Evolutionary conservation across 2,113 vertebrate species (phyloP).

Genomic region (Ophthalmolycus amberensis): DNA sequence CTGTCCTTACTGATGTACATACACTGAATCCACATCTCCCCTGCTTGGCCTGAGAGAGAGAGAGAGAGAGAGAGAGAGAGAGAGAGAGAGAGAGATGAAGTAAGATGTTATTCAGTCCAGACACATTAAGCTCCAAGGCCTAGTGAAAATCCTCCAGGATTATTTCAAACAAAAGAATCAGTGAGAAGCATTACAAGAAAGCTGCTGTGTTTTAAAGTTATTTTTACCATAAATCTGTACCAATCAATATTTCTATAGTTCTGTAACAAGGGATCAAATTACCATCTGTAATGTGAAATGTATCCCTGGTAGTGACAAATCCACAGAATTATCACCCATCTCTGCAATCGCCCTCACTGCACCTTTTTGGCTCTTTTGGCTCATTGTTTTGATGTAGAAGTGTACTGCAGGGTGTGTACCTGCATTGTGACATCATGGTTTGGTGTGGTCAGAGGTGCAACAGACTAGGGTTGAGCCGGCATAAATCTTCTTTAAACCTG

Average conservation of each 20-base stretch:
- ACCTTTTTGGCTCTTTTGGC: not conserved
- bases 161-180: conserved; percentile 38
- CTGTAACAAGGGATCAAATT: conserved; percentile 2
- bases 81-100: not conserved
- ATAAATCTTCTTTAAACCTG: not conserved
- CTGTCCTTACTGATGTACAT: conserved; percentile 77
- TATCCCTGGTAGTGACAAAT: not conserved
- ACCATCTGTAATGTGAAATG: not conserved
- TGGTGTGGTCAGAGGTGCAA: no score
- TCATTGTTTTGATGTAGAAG: no score
- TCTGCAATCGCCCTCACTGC: not conserved
- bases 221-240: not conserved
- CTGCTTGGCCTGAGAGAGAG: conserved; percentile 55
- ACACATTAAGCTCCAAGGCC: not conserved
- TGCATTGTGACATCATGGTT: no score
- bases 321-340: not conserved
- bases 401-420: no score
- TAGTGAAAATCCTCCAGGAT: conserved; percentile 20
- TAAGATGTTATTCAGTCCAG: conserved; percentile 9
- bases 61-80: no score
- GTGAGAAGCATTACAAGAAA: conserved; percentile 15
- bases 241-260: not conserved
- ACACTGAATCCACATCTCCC: conserved; percentile 71
- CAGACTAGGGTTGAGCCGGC: no score
- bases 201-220: conserved; percentile 5